A percentile compares a stretch with the other conserved stretches of the same genome.
Evolutionary conservation across 2,113 vertebrate species (phyloP).

Genomic region (Oceanodroma tethys): DNA sequence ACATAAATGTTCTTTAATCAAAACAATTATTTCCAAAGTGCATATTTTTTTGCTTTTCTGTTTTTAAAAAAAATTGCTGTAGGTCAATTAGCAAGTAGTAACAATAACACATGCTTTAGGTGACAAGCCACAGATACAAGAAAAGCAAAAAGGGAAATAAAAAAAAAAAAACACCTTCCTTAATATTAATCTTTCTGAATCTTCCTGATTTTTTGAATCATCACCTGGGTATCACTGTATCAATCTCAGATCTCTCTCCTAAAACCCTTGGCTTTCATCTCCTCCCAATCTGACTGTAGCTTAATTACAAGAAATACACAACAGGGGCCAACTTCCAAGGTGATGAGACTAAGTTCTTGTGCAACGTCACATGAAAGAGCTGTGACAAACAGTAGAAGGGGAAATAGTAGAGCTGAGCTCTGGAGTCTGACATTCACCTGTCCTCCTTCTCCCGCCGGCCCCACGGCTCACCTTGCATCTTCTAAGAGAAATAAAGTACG

Average conservation of each 20-base stretch:
- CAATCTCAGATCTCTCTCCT: neutral
- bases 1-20: neutral
- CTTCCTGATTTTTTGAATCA: neutral
- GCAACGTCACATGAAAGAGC: neutral
- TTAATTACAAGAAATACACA: neutral
- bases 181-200: neutral
- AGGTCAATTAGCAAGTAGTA: neutral
- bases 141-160: neutral
- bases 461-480: neutral
- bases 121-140: neutral
- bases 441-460: neutral
- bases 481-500: neutral
- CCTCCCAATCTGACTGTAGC: neutral
- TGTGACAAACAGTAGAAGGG: neutral
- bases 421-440: neutral
- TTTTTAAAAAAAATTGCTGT: neutral
- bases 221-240: neutral
- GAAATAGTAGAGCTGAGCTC: neutral
- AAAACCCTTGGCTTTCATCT: neutral
- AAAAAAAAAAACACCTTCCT: neutral
- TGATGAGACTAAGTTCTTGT: neutral
- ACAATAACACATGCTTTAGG: neutral
- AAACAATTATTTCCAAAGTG: neutral
- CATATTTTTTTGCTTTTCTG: neutral
- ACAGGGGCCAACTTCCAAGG: neutral